A percentile compares a stretch with the other conserved stretches of the same genome.
Evolutionary conservation across 2,113 vertebrate genomes (phyloP).

Genomic region (Rafetus swinhoei): DNA sequence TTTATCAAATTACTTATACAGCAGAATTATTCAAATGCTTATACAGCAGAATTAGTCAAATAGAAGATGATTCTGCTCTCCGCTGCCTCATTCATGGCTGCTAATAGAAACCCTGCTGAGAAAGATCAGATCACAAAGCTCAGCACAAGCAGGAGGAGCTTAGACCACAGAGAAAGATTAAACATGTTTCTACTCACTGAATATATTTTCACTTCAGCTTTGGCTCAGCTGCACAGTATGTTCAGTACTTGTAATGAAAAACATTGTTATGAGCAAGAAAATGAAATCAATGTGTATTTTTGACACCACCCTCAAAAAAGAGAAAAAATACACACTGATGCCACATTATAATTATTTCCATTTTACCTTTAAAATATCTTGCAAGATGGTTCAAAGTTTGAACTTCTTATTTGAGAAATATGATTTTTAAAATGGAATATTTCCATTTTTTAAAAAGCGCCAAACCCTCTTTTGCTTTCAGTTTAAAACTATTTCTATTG

Average conservation of each 20-base stretch:
- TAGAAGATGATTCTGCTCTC: slow-evolving; percentile 40
- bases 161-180: slow-evolving; percentile 55
- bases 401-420: background rate
- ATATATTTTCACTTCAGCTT: slow-evolving; percentile 52
- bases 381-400: background rate
- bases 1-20: slow-evolving; percentile 65
- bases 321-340: background rate
- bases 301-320: background rate
- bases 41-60: slow-evolving; percentile 61
- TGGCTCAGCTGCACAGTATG: slow-evolving; percentile 34
- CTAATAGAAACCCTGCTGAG: slow-evolving; percentile 65
- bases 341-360: background rate
- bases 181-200: slow-evolving; percentile 22
- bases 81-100: slow-evolving; percentile 21
- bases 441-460: background rate
- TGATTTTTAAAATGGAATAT: background rate
- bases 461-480: no score
- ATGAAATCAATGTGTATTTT: background rate
- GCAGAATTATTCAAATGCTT: slow-evolving; percentile 64
- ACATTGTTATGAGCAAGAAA: background rate
- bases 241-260: slow-evolving; percentile 14
- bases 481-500: no score
- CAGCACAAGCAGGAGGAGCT: slow-evolving; percentile 34
- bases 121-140: slow-evolving; percentile 56
- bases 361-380: slow-evolving; percentile 23